Conservation (phyloP, 2,888 invertebrate species). For the Drosophila affinis region DNA sequence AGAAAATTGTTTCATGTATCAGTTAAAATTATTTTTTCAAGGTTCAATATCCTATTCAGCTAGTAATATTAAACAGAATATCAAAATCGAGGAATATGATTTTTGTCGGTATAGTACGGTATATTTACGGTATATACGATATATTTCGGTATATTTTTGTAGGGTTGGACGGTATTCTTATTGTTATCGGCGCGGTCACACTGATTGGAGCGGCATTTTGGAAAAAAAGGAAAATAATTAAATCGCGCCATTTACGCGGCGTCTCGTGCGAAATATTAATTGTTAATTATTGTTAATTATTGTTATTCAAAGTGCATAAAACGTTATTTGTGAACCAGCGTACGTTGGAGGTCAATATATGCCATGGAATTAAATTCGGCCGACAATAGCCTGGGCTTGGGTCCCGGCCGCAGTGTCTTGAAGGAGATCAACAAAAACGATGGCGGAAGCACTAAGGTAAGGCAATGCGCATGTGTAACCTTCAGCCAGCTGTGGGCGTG, state of each 20-base stretch:
- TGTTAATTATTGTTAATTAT: background rate
- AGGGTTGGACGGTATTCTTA: no score
- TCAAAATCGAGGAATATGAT: no score
- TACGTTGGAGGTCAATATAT: background rate
- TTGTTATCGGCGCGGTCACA: background rate
- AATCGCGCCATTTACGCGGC: conserved; percentile 18
- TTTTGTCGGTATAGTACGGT: no score
- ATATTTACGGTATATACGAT: no score
- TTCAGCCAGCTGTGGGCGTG: conserved; percentile 34
- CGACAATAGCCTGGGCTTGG: conserved; percentile 24
- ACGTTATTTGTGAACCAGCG: conserved; percentile 14
- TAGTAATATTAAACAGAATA: no score
- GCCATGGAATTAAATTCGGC: conserved; percentile 49
- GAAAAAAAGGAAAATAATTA: conserved; percentile 4
- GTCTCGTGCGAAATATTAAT: conserved; percentile 6
- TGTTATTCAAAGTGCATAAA: no score
- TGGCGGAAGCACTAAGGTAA: conserved; percentile 65
- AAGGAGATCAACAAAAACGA: conserved; percentile 76
- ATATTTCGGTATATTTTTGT: no score
- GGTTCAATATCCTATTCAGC: no score
- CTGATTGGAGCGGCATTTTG: conserved; percentile 69
- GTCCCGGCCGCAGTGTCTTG: conserved; percentile 58
- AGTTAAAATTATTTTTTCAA: no score
- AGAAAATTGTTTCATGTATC: no score
- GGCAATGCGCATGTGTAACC: conserved; percentile 9